Percentiles rank a stretch among this genome's conserved stretches.
Evolutionary conservation across 2,888 invertebrate species (phyloP).

Genomic region (Charanyca ferruginea): DNA sequence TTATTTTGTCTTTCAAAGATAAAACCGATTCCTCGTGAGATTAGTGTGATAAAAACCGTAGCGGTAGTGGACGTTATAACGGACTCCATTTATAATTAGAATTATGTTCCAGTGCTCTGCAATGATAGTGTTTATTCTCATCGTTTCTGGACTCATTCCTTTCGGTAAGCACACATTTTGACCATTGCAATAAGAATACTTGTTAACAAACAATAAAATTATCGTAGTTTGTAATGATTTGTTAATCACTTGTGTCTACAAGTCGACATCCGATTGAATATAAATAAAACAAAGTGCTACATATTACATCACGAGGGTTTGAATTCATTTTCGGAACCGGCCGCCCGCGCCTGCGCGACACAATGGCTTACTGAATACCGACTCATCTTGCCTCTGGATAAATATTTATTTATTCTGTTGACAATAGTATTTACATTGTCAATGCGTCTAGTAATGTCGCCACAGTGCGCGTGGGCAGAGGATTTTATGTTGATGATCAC

Average conservation of each 20-base stretch:
- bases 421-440: slow-evolving; percentile 90
- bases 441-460: slow-evolving; percentile 81
- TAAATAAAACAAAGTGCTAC: slow-evolving; percentile 61
- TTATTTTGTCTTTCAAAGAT: no score
- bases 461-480: slow-evolving; percentile 82
- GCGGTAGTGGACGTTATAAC: slow-evolving; percentile 66
- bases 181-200: not conserved
- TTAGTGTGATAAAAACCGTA: slow-evolving; percentile 82
- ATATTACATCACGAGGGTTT: slow-evolving; percentile 75
- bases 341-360: slow-evolving; percentile 76
- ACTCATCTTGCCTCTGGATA: slow-evolving; percentile 87
- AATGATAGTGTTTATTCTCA: slow-evolving; percentile 78
- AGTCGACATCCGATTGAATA: slow-evolving; percentile 58
- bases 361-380: slow-evolving; percentile 80
- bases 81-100: slow-evolving; percentile 67
- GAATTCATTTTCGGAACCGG: slow-evolving; percentile 74
- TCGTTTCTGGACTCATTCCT: slow-evolving; percentile 73
- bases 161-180: slow-evolving; percentile 74
- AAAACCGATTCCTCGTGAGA: slow-evolving; percentile 76
- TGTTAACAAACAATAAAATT: slow-evolving; percentile 22
- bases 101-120: slow-evolving; percentile 60
- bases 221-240: slow-evolving; percentile 47
- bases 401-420: slow-evolving; percentile 90
- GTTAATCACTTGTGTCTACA: slow-evolving; percentile 60
- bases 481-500: slow-evolving; percentile 84